These are phyloP conservation scores for Germaria angustata DNA, from an alignment of 2,888 invertebrate species.

Conservation along the genomic window DNA sequence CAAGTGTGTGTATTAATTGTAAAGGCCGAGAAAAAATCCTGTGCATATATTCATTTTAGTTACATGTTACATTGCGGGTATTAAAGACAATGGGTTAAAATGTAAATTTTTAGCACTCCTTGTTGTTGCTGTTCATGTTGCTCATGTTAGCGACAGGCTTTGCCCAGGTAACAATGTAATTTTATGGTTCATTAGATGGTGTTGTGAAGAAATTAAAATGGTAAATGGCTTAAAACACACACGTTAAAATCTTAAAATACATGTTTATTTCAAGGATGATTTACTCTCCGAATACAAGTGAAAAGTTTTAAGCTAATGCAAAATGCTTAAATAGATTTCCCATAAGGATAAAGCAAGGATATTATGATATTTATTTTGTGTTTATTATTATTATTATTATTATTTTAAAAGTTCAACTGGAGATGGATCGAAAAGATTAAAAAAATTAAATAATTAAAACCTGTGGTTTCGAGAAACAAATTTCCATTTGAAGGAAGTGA, in stretches of 20 bases:
- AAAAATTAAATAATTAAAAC: too few species aligned
- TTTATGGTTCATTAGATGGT: constrained; percentile 30
- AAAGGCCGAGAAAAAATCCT: background rate
- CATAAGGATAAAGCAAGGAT: too few species aligned
- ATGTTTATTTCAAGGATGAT: background rate
- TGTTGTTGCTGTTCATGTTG: constrained; percentile 4
- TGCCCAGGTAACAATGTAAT: constrained; percentile 13
- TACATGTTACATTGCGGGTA: background rate
- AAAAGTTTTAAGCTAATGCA: background rate
- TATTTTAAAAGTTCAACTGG: too few species aligned
- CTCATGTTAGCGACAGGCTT: constrained; percentile 12
- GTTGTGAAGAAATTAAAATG: constrained; percentile 24
- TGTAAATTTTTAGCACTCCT: constrained; percentile 7
- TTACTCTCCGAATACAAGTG: background rate
- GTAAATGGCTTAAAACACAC: background rate
- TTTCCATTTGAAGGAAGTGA: too few species aligned
- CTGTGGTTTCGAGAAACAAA: too few species aligned
- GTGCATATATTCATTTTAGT: constrained; percentile 6
- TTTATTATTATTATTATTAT: too few species aligned
- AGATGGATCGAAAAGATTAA: too few species aligned
- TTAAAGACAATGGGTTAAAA: constrained; percentile 21
- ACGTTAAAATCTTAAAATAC: background rate
- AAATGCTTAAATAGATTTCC: too few species aligned
- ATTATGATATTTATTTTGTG: too few species aligned
- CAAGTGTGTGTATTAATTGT: background rate